Evolutionary conservation across 2,888 invertebrate species (phyloP), one percentile per base, ranked within the genome.

Genomic region (Mythimna pallens): DNA sequence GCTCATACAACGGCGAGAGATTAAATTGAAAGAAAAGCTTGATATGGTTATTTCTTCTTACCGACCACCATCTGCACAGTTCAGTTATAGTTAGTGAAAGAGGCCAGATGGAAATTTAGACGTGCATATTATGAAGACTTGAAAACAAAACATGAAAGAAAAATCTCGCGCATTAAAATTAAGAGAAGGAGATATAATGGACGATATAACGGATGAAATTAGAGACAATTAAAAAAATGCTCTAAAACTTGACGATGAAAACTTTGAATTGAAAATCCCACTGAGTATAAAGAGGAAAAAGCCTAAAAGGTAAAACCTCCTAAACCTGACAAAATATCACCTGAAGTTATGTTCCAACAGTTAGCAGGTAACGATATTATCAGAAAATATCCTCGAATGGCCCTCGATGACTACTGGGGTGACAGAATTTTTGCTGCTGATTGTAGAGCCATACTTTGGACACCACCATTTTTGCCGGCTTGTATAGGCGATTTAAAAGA

Each of bases 201-300:
- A 98, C 88, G 97, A 98, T 84, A 98, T 98, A 90, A 97, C 97
- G 55, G 97, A 97, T 79, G 98, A 98, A 94, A 97, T 98, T 72
- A 96, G 98, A 63, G 93, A 93, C 9, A 80, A 95, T 67, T 89
- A 97, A 34, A 96, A 96, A 92, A 96, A 88, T 84, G 97, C 96
- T 71, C 92, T 97, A 86, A 97, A 92, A 83, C 87, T 80, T 0
- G 97, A 97, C 83, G 93, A 91, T 52, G 71, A 67, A 12, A 81
- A 70, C 5, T 88, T 88, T 54, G 89, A 86, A 2, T 9, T 64
- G 3, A 89, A 90, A 63, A 70, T 87, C 36, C 94, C 95, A 9
- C 74, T 86, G 65, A 89, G 84, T n/a, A 85, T 82, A 78, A 96
- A 96, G 84, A 87, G 95, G 57, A 94, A 92, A 74, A 95, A 93